Base-by-base conservation (phyloP, 2,797 vertebrate species). In the Morus bassanus region DNA sequence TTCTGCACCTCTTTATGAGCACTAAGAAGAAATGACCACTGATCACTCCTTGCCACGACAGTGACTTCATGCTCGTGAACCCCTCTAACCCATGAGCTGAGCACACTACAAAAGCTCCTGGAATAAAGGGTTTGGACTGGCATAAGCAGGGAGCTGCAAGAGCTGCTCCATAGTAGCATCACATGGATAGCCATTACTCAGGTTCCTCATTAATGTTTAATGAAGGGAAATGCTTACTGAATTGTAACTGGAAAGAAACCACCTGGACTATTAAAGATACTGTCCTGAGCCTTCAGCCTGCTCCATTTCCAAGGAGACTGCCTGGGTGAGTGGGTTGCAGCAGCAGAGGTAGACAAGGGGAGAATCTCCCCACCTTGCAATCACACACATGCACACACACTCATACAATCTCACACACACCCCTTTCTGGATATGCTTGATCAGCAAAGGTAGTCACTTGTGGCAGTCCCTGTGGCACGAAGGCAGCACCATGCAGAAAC, bases 181-280 rank as follows among this genome's bases (percentile, higher is more conserved):
- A 22, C 50, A 41, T 25, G 56, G 79, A 46, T n/a, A 67, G 17
- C 35, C 37, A 31, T 57, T 75, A 31, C 41, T 84, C 64, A 53
- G 72, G 23, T 33, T 80, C 33, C 74, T 79, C 57, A 65, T 94
- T 46, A 90, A 68, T 25, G 48, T 90, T 61, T 89, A 75, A 94
- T 54, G 41, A 85, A n/a, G 65, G 69, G 21, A 56, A 77, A 54
- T 56, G 24, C 33, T 70, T 87, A 33, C 53, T 25, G 85, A 74
- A 56, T 6, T 57, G n/a, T 28, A 92, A 61, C 50, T 43, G 48
- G 69, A 80, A 85, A 80, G 25, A 65, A 56, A 51, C 24, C 30
- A 73, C 61, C 37, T 57, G 51, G 61, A 19, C 61, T 60, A 11
- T 45, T 78, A 63, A 64, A 81, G 75, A 46, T 10, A 6, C 35